phyloP scores from a whole-genome alignment of 2,797 vertebrate species.

The Scomberomorus guttatus region DNA sequence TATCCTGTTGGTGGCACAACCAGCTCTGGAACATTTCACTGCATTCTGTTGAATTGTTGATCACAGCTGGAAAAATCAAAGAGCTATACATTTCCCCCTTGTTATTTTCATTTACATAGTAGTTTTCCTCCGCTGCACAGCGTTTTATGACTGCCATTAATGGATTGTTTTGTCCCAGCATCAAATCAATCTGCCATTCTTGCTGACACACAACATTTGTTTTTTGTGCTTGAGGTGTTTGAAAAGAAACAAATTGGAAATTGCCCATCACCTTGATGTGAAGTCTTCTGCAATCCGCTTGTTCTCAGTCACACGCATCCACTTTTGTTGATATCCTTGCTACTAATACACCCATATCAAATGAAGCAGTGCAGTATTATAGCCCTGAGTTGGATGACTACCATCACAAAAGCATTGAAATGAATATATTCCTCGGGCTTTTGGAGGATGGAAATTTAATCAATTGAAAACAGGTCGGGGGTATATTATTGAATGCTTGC shows the following conservation, averaged over 20 bases:
- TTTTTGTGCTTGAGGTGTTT: slow-evolving; percentile 42
- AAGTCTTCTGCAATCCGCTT: slow-evolving; percentile 50
- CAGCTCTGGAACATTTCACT: slow-evolving; percentile 24
- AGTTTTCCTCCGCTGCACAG: slow-evolving; percentile 46
- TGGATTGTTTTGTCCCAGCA: slow-evolving; percentile 40
- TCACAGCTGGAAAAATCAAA: slow-evolving; percentile 23
- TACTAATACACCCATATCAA: slow-evolving; percentile 56
- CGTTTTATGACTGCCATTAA: slow-evolving; percentile 53
- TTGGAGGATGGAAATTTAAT: slow-evolving; percentile 63
- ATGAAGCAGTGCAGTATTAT: slow-evolving; percentile 54
- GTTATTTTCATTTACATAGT: slow-evolving; percentile 29
- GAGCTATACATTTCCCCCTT: background rate
- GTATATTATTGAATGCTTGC: slow-evolving; percentile 61
- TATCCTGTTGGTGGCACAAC: slow-evolving; percentile 18
- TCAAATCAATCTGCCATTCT: slow-evolving; percentile 62
- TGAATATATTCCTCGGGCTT: slow-evolving; percentile 59
- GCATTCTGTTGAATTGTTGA: slow-evolving; percentile 26
- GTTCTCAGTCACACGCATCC: slow-evolving; percentile 24
- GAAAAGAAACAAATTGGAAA: slow-evolving; percentile 56
- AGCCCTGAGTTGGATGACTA: slow-evolving; percentile 48
- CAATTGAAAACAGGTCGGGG: slow-evolving; percentile 61
- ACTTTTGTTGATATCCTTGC: slow-evolving; percentile 38
- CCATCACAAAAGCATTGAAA: slow-evolving; percentile 58
- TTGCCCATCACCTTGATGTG: slow-evolving; percentile 49
- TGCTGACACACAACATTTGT: slow-evolving; percentile 47